These are phyloP conservation scores for Tyrophagus putrescentiae DNA, from an alignment of 1,140 invertebrate genomes.

Conservation along the genomic window DNA sequence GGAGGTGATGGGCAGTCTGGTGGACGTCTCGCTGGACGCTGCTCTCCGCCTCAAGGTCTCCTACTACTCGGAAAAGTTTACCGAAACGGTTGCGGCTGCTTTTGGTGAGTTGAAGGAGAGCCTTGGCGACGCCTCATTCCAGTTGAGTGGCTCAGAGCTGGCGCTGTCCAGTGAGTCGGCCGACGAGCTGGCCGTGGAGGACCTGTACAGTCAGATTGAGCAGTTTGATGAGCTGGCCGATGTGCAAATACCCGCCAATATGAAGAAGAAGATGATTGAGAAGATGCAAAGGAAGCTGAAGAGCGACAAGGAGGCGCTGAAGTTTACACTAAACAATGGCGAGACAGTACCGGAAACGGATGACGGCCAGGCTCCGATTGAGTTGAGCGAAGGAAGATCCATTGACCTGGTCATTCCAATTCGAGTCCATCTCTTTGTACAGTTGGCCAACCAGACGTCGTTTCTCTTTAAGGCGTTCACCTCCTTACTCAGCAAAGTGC, in stretches of 20 bases:
- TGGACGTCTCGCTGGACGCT: neutral
- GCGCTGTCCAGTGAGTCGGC: neutral
- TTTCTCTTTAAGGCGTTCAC: conserved; percentile 3
- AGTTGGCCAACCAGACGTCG: neutral
- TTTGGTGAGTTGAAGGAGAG: neutral
- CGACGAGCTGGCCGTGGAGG: neutral
- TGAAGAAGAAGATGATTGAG: conserved; percentile 23
- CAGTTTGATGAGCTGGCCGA: conserved; percentile 18
- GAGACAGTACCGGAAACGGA: neutral
- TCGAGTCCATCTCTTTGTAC: neutral
- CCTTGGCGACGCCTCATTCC: neutral
- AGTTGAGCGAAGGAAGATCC: neutral
- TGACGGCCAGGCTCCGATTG: neutral
- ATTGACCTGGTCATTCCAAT: neutral
- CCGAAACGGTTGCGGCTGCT: neutral
- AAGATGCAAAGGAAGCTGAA: conserved; percentile 9
- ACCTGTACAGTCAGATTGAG: conserved; percentile 16
- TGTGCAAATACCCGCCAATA: conserved; percentile 18
- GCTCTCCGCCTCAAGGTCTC: neutral
- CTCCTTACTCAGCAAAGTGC: neutral
- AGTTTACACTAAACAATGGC: neutral
- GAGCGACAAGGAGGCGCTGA: neutral
- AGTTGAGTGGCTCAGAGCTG: neutral
- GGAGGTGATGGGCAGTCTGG: neutral
- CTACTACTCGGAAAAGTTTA: neutral